These are phyloP conservation scores for Arremon brunneinucha DNA, from an alignment of 2,797 vertebrate genomes.

Conservation along the genomic window DNA sequence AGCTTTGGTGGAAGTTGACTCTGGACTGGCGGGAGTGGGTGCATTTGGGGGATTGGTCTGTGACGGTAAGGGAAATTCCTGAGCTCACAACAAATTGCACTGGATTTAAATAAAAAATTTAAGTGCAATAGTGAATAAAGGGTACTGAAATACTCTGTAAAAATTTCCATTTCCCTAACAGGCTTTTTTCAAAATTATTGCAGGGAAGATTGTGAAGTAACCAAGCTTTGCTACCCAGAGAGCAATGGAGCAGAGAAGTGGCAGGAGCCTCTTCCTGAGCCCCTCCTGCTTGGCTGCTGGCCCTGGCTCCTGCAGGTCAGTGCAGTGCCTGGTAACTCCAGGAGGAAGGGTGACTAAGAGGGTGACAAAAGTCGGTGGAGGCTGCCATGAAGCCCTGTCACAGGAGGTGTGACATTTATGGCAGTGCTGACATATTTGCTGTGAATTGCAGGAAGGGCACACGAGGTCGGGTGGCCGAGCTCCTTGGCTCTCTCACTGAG, in stretches of 20 bases:
- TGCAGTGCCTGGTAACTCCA: background rate
- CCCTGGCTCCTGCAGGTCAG: background rate
- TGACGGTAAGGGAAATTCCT: background rate
- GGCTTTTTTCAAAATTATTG: background rate
- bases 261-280: accelerated
- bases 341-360: background rate
- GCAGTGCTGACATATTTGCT: background rate
- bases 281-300: background rate
- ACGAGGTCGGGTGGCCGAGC: background rate
- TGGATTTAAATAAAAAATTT: background rate
- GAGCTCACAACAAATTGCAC: background rate
- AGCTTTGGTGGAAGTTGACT: background rate
- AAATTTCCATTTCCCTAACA: background rate
- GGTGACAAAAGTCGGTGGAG: background rate
- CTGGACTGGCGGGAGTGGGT: background rate
- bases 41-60: background rate
- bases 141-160: background rate
- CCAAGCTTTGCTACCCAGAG: background rate
- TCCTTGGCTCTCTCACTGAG: background rate
- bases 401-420: background rate
- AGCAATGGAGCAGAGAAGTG: background rate
- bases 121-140: background rate
- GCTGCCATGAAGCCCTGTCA: background rate
- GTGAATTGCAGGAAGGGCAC: background rate
- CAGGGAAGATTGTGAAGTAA: background rate